Evolutionary conservation across 2,113 vertebrate species (phyloP).

Genomic region (Rhinogobius similis): DNA sequence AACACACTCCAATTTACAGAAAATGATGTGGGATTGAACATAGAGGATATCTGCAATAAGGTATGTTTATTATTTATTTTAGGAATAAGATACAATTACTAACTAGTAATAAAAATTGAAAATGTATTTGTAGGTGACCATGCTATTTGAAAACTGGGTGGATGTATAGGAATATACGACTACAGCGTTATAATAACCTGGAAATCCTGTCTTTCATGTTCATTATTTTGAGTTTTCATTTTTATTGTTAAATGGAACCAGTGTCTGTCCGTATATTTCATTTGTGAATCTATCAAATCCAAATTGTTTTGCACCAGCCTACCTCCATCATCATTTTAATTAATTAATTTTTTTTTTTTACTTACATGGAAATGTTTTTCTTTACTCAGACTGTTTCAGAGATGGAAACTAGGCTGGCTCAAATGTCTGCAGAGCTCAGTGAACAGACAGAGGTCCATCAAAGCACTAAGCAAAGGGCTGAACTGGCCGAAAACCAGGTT

Average conservation of each 20-base stretch:
- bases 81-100: neutral
- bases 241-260: neutral
- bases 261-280: neutral
- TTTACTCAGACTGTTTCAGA: slow-evolving; percentile 54
- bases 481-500: slow-evolving; percentile 77
- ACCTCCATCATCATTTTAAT: neutral
- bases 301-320: neutral
- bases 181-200: too few relatives aligned
- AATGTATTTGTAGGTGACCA: neutral
- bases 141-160: neutral
- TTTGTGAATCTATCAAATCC: neutral
- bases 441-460: slow-evolving; percentile 73
- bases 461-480: slow-evolving; percentile 75
- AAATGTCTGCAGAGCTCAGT: slow-evolving; percentile 76
- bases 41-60: slow-evolving; percentile 70
- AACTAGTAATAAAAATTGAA: neutral
- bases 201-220: neutral
- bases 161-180: neutral
- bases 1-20: slow-evolving; percentile 54
- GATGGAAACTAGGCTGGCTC: slow-evolving; percentile 75
- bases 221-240: neutral
- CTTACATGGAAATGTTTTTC: neutral
- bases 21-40: slow-evolving; percentile 73
- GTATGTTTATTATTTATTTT: slow-evolving; percentile 42
- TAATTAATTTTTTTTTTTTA: too few relatives aligned